Conservation (phyloP, 2,113 vertebrate species). For the Paramormyrops kingsleyae region DNA sequence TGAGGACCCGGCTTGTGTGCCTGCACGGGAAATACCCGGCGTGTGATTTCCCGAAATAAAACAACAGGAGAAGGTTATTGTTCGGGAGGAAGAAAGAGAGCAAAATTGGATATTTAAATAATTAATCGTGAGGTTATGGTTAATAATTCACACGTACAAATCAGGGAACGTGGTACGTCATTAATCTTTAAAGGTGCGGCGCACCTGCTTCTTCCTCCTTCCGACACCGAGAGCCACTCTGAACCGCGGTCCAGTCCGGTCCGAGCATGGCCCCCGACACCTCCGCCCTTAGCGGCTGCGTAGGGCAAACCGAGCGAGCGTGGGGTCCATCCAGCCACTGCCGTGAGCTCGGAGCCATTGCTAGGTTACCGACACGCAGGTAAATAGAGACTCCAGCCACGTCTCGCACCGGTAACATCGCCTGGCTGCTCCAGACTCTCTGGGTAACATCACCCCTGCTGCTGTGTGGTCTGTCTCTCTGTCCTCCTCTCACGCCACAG, state of each 20-base stretch:
- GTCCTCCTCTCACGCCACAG: background rate
- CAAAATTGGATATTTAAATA: conserved; percentile 51
- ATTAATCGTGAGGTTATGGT: conserved; percentile 60
- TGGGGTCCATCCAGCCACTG: background rate
- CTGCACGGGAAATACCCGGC: background rate
- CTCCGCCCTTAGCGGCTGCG: background rate
- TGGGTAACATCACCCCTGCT: background rate
- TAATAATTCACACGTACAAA: conserved; percentile 69
- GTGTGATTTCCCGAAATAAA: background rate
- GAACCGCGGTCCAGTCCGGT: background rate
- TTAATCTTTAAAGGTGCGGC: conserved; percentile 57
- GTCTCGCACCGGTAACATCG: background rate
- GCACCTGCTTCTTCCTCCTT: conserved; percentile 36
- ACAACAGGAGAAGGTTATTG: conserved; percentile 2
- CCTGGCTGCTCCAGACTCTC: background rate
- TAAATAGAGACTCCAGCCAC: background rate
- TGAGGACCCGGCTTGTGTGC: background rate
- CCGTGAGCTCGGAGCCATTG: background rate
- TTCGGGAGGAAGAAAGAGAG: conserved; percentile 23
- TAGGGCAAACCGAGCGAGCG: background rate
- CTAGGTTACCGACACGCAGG: background rate
- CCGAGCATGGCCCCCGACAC: too few species aligned
- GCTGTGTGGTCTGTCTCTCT: background rate
- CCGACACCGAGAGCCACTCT: conserved; percentile 5
- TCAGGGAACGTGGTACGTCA: conserved; percentile 49